A percentile compares a stretch with the other conserved stretches of the same genome.
phyloP scores from a whole-genome alignment of 2,888 invertebrate species.

The Aporophyla lueneburgensis region DNA sequence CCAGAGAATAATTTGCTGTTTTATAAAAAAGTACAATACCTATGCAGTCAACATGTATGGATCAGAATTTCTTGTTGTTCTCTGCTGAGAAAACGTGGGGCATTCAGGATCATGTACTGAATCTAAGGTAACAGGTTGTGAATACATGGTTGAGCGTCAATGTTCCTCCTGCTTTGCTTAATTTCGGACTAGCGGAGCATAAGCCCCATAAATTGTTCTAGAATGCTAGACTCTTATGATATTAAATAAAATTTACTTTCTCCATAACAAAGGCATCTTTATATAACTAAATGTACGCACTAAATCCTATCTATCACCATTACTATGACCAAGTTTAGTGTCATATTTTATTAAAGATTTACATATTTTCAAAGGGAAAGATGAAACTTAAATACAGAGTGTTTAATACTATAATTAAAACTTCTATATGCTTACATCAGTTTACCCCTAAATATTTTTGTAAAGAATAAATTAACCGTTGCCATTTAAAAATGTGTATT shows the following conservation, averaged over 20 bases:
- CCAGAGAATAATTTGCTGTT: too few relatives aligned
- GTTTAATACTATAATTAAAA: neutral
- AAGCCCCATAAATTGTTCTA: too few relatives aligned
- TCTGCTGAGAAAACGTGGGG: too few relatives aligned
- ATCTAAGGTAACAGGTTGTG: too few relatives aligned
- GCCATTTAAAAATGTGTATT: too few relatives aligned
- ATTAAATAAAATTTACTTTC: neutral
- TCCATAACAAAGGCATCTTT: slow-evolving; percentile 54
- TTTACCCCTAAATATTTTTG: neutral
- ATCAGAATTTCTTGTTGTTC: too few relatives aligned
- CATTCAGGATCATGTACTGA: too few relatives aligned
- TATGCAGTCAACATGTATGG: too few relatives aligned
- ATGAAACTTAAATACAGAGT: neutral
- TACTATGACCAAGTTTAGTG: slow-evolving; percentile 38
- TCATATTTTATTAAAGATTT: slow-evolving; percentile 20
- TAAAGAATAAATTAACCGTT: neutral
- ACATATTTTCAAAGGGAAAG: slow-evolving; percentile 38
- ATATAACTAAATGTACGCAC: slow-evolving; percentile 21
- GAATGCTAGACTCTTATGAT: neutral
- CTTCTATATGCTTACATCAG: neutral
- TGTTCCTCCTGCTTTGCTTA: too few relatives aligned
- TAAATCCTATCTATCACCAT: slow-evolving; percentile 51
- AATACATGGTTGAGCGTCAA: too few relatives aligned
- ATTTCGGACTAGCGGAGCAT: too few relatives aligned
- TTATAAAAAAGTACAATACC: too few relatives aligned